These are phyloP conservation scores for Stichopus horrens DNA, from an alignment of 53 echinoderm and acorn worm genomes.

Conservation along the genomic window DNA sequence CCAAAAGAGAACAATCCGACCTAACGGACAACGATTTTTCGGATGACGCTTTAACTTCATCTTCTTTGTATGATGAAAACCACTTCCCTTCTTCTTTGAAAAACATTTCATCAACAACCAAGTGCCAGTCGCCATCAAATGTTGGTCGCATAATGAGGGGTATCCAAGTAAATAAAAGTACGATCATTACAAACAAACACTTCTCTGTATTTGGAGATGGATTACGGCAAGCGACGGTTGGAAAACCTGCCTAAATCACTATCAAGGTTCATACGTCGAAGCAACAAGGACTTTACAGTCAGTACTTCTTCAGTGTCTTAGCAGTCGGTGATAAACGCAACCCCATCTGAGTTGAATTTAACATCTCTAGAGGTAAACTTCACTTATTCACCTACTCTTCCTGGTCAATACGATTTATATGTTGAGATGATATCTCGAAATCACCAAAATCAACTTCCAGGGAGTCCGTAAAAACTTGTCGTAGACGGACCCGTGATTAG, in stretches of 20 bases:
- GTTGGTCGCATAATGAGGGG: no score
- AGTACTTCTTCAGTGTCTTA: conserved; percentile 2
- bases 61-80: no score
- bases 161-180: background rate
- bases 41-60: no score
- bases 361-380: background rate
- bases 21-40: no score
- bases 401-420: background rate
- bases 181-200: background rate
- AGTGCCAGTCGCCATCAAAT: no score
- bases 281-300: background rate
- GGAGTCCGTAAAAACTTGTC: background rate
- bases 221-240: background rate
- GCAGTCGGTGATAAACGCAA: background rate
- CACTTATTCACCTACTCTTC: conserved; percentile 3
- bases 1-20: no score
- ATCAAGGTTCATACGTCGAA: background rate
- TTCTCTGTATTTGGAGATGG: background rate
- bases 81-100: no score
- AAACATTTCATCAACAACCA: no score
- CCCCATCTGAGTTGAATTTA: background rate
- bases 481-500: conserved; percentile 1
- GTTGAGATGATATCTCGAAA: background rate
- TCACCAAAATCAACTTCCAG: background rate
- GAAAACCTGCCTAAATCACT: background rate